Evolutionary conservation across 2,113 vertebrate species (phyloP), one percentile per base, ranked within the genome.

Genomic region (Heterotilapia buettikoferi): DNA sequence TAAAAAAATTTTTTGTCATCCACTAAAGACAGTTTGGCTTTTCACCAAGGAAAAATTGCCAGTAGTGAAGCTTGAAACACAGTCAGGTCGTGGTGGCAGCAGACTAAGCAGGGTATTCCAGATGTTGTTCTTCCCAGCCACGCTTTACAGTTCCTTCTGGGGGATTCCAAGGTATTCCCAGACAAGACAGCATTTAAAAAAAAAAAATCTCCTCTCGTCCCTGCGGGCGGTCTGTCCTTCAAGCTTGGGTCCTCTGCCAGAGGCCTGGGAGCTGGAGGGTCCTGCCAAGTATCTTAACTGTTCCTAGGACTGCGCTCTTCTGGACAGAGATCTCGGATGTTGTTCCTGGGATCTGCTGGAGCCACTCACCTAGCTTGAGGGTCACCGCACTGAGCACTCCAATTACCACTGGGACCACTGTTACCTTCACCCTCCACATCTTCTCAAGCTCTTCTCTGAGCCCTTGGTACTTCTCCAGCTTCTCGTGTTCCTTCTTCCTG

Each of bases 211-310:
- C 16, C 59, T 63, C 18, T 19, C 16, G 11, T 36, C 2, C 31
- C 59, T 6, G 31, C 16, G 11, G 1, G 59, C 0, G 6, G 59
- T 63, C 29, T 33, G 9, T 63, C 6, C 31, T 36, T 63, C 57
- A 61, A 61, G 0, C 3, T 31, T 1, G 1, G 3, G 14, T 31
- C 29, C 29, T 33, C 29, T 3, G 18, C 57, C 57, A 2, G 8
- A 61, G 26, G 29, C 57, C 57, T 31, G 29, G 29, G 8, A 61
- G 14, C 57, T 61, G 10, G 1, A 61, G 29, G 57, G 5, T 61
- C 8, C 57, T 61, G 14, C 0, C 0, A 1, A 61, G 57, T 61
- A 33, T 61, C 14, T 61, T 31, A 31, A 3, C 14, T 61, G 57
- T 61, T 61, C 0, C 57, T 18, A 61, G 14, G 8, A 33, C 57